Conservation (phyloP, 2,113 vertebrate species). For the Triplophysa siluroides region DNA sequence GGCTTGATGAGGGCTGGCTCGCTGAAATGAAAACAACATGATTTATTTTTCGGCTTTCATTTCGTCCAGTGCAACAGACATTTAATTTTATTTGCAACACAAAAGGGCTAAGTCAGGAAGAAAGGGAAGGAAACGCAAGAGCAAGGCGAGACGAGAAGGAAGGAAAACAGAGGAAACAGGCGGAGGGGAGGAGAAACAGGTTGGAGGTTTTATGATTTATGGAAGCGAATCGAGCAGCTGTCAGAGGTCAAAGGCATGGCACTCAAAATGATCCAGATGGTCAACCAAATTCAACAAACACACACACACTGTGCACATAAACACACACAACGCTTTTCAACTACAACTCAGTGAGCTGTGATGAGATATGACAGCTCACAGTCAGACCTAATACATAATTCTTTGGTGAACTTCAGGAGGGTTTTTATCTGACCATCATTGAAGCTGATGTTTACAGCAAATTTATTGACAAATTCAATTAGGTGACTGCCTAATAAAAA, state of each 20-base stretch:
- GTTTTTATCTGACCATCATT: not conserved
- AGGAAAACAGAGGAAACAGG: not conserved
- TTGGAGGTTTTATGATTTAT: slow-evolving; percentile 57
- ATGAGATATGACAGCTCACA: slow-evolving; percentile 33
- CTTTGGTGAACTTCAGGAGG: not conserved
- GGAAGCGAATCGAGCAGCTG: slow-evolving; percentile 56
- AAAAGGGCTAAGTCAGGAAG: not conserved
- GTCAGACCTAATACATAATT: slow-evolving; percentile 14
- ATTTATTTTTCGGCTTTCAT: not conserved
- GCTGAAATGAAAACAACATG: slow-evolving; percentile 60
- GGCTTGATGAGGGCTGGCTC: slow-evolving; percentile 80
- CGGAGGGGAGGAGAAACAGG: slow-evolving; percentile 42
- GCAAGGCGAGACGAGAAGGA: not conserved
- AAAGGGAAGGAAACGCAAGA: not conserved
- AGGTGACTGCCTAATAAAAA: too few species aligned
- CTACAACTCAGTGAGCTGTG: not conserved
- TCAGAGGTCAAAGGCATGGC: slow-evolving; percentile 60
- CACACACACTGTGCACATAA: not conserved
- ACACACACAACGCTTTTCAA: not conserved
- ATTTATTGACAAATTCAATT: too few species aligned
- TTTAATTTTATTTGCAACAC: too few species aligned
- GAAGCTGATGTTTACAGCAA: too few species aligned
- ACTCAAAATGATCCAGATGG: slow-evolving; percentile 61
- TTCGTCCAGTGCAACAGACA: not conserved
- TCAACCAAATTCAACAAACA: slow-evolving; percentile 28